Conservation (phyloP, 2,888 invertebrate species). For the Cantharis nigra region DNA sequence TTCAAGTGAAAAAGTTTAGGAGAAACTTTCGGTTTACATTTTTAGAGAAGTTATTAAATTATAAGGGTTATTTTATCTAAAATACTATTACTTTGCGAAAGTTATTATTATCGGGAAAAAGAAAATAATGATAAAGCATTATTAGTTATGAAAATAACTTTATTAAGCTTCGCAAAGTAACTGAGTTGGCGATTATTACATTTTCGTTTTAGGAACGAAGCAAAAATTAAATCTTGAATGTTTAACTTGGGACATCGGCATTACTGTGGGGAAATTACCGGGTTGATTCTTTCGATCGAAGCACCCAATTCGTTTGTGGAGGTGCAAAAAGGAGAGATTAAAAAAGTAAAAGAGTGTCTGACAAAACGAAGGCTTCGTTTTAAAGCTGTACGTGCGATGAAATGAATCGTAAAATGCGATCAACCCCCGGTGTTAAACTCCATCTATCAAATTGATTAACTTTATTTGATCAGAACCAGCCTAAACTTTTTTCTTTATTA, state of each 20-base stretch:
- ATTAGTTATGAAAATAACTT: conserved; percentile 14
- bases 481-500: neutral
- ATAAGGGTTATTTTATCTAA: neutral
- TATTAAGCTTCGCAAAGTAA: conserved; percentile 7
- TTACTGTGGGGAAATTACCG: conserved; percentile 42
- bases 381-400: conserved; percentile 16
- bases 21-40: neutral
- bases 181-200: conserved; percentile 17
- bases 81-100: neutral
- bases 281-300: conserved; percentile 31
- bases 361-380: conserved; percentile 13
- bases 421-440: conserved; percentile 3
- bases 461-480: conserved; percentile 8
- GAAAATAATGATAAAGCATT: conserved; percentile 12
- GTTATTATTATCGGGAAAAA: neutral
- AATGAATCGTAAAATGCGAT: conserved; percentile 9
- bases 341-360: conserved; percentile 11
- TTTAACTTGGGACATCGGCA: conserved; percentile 38
- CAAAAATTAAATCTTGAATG: conserved; percentile 37
- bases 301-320: conserved; percentile 13
- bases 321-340: conserved; percentile 16
- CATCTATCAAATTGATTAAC: conserved; percentile 19
- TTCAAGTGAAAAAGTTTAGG: neutral
- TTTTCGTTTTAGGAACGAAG: conserved; percentile 28
- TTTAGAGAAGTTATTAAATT: neutral